These are phyloP conservation scores for Pristionchus maxplancki DNA, from an alignment of 2,888 invertebrate species.

Conservation along the genomic window DNA sequence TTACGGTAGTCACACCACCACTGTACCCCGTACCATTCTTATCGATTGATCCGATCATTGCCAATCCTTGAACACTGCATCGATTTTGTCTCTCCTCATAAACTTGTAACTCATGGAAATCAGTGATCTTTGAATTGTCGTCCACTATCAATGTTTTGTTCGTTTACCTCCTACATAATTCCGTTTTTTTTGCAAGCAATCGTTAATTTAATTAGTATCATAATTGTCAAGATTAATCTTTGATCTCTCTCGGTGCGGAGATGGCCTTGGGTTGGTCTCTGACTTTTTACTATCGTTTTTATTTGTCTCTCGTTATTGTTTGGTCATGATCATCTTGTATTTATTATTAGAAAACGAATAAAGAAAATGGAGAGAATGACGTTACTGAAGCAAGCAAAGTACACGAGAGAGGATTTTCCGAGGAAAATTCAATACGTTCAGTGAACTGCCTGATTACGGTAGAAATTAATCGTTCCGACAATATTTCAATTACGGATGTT, in stretches of 20 bases:
- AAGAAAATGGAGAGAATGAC: background rate
- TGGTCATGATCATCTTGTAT: background rate
- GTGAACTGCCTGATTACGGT: background rate
- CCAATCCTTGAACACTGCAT: background rate
- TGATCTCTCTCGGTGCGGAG: background rate
- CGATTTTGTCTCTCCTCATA: background rate
- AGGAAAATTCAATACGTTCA: background rate
- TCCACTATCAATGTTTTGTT: background rate
- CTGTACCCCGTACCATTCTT: background rate
- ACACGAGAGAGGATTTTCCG: background rate
- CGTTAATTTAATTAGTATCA: background rate
- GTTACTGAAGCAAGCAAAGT: background rate
- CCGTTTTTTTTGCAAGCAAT: background rate
- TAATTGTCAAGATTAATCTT: conserved; percentile 30
- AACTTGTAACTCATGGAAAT: background rate
- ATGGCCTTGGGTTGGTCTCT: conserved; percentile 22
- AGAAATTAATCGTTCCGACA: too few relatives aligned
- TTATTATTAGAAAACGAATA: conserved; percentile 22
- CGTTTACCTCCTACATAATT: background rate
- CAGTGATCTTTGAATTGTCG: background rate
- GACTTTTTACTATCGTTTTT: background rate
- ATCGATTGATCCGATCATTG: conserved; percentile 25
- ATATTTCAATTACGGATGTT: too few relatives aligned
- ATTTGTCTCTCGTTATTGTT: conserved; percentile 2
- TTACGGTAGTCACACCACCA: background rate